Percentiles rank a stretch among this genome's conserved stretches.
Conservation (phyloP, 2,888 invertebrate species). For the Agrotis segetum region DNA sequence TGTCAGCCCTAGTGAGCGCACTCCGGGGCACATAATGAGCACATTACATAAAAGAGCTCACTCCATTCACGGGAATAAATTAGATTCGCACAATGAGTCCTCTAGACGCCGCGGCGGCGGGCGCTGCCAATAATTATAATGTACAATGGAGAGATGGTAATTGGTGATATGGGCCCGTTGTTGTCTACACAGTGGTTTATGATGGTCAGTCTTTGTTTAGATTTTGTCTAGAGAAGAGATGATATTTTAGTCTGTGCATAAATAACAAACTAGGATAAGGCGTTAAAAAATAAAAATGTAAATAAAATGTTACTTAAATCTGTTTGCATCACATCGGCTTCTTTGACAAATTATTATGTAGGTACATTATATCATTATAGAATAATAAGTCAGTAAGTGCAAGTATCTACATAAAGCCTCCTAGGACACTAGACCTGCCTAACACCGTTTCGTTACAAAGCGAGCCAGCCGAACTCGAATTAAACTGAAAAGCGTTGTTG, state of each 20-base stretch:
- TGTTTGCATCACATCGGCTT: too few species aligned
- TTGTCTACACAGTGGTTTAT: conserved; percentile 15
- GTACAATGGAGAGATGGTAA: conserved; percentile 59
- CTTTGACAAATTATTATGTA: too few species aligned
- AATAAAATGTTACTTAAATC: too few species aligned
- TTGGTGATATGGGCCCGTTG: conserved; percentile 40
- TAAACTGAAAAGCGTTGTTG: conserved; percentile 54
- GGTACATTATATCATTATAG: background rate
- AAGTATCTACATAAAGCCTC: background rate
- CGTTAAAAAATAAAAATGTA: too few species aligned
- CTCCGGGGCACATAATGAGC: conserved; percentile 75
- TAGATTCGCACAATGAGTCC: conserved; percentile 77
- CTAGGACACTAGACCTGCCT: background rate
- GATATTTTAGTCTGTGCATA: too few species aligned
- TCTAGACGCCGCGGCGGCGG: conserved; percentile 52
- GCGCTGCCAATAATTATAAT: conserved; percentile 63
- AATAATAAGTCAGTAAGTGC: background rate
- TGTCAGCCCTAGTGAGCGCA: conserved; percentile 71
- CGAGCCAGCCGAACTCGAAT: conserved; percentile 41
- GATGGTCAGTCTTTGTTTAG: conserved; percentile 37
- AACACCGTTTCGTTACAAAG: conserved; percentile 42
- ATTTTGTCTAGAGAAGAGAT: background rate
- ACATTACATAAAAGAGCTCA: conserved; percentile 80
- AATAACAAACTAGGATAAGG: too few species aligned
- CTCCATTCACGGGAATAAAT: conserved; percentile 82